A percentile compares a stretch with the other conserved stretches of the same genome.
Evolutionary conservation across 2,888 invertebrate species (phyloP).

Genomic region (Dynastes hyllus): DNA sequence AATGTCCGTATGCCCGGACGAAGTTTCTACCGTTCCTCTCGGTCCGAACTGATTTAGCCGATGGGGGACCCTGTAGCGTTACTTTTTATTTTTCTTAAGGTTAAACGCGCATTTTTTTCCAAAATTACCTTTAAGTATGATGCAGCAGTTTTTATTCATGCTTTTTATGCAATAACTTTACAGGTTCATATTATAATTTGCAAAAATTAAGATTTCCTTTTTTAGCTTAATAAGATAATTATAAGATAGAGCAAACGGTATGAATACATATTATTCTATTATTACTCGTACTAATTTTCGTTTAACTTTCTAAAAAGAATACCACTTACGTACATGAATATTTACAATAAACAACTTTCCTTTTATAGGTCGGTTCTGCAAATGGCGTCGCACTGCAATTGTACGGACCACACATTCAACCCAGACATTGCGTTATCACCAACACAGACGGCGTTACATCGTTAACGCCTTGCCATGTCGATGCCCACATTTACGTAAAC

Average conservation of each 20-base stretch:
- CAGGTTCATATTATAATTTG: too few species aligned
- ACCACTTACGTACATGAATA: neutral
- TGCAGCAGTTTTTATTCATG: too few species aligned
- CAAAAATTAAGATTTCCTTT: too few species aligned
- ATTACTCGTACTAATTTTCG: neutral
- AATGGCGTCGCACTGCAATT: conserved; percentile 86
- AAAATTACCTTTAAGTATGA: too few species aligned
- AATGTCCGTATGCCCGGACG: too few species aligned
- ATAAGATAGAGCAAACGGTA: neutral
- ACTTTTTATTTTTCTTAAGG: too few species aligned
- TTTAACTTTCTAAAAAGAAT: neutral
- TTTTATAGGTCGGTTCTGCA: conserved; percentile 80
- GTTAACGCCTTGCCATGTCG: conserved; percentile 93
- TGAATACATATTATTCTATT: neutral
- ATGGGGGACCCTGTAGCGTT: too few species aligned
- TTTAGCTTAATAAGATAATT: too few species aligned
- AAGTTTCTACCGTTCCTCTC: too few species aligned
- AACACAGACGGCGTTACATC: conserved; percentile 93
- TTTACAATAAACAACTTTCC: conserved; percentile 28
- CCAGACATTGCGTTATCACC: conserved; percentile 96
- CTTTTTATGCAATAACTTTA: too few species aligned
- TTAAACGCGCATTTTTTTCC: too few species aligned
- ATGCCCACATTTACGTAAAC: conserved; percentile 96
- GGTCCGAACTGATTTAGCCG: too few species aligned
- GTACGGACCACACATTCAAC: conserved; percentile 93